A percentile compares a stretch with the other conserved stretches of the same genome.
Evolutionary conservation across 2,888 invertebrate species (phyloP).

Genomic region (Leptopilina syphax): DNA sequence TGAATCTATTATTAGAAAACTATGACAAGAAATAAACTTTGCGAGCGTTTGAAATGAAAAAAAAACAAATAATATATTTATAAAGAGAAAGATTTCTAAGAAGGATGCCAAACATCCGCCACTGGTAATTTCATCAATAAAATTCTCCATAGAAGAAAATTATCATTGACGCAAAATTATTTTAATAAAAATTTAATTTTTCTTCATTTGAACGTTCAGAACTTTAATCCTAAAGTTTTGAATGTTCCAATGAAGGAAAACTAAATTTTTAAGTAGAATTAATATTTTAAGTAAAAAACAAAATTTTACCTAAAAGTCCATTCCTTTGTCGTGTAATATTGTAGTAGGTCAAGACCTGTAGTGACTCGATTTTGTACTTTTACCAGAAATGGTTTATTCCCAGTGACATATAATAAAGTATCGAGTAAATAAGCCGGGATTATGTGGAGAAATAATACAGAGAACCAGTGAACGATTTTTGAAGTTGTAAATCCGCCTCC

Average conservation of each 20-base stretch:
- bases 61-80: not conserved
- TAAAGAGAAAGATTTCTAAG: not conserved
- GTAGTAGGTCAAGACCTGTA: constrained; percentile 82
- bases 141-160: too few species aligned
- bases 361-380: constrained; percentile 81
- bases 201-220: too few species aligned
- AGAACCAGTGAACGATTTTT: constrained; percentile 82
- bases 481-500: constrained; percentile 86
- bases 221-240: too few species aligned
- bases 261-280: too few species aligned
- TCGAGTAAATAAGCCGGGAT: constrained; percentile 90
- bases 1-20: constrained; percentile 12
- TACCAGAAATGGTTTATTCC: constrained; percentile 86
- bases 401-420: constrained; percentile 81
- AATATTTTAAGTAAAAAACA: too few species aligned
- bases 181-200: too few species aligned
- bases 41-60: not conserved
- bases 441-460: constrained; percentile 85
- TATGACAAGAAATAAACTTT: constrained; percentile 22
- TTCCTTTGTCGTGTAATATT: constrained; percentile 88
- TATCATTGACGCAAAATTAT: too few species aligned
- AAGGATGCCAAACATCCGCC: not conserved
- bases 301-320: constrained; percentile 83
- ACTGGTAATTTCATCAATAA: not conserved
- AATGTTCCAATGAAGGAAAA: too few species aligned